These are phyloP conservation scores for Sminthurinus aureus DNA, from an alignment of 2,888 invertebrate species.

Conservation along the genomic window DNA sequence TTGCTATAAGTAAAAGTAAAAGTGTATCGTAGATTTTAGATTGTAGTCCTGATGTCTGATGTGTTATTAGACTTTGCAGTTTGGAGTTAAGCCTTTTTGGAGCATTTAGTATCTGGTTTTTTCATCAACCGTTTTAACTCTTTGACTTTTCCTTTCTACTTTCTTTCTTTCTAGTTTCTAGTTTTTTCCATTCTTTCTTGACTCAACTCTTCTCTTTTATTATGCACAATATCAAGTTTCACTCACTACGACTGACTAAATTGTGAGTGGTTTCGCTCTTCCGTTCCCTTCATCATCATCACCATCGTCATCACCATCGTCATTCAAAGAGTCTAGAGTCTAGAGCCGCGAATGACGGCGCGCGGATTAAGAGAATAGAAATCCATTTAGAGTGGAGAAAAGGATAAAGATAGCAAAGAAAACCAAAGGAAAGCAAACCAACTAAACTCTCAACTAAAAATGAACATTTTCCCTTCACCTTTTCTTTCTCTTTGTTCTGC, in stretches of 20 bases:
- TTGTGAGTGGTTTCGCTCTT: neutral
- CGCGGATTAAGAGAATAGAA: neutral
- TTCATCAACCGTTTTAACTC: neutral
- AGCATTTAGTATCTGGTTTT: constrained; percentile 10
- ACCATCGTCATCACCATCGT: no score
- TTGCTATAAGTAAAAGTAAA: no score
- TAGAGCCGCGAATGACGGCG: no score
- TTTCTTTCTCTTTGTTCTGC: no score
- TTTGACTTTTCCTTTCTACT: neutral
- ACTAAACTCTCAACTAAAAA: no score
- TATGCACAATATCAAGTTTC: no score
- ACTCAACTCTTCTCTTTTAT: neutral
- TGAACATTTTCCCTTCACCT: no score
- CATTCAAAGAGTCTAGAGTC: no score
- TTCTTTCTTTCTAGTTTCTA: neutral
- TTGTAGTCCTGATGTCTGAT: no score
- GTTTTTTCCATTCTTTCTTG: neutral
- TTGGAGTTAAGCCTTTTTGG: neutral
- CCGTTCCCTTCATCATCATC: no score
- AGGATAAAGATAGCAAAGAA: neutral
- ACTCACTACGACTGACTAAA: neutral
- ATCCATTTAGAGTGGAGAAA: neutral
- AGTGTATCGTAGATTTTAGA: no score
- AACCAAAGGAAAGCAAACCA: no score
- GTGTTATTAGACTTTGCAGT: neutral